Evolutionary conservation across 2,113 vertebrate species (phyloP).

Genomic region (Rynchops niger): DNA sequence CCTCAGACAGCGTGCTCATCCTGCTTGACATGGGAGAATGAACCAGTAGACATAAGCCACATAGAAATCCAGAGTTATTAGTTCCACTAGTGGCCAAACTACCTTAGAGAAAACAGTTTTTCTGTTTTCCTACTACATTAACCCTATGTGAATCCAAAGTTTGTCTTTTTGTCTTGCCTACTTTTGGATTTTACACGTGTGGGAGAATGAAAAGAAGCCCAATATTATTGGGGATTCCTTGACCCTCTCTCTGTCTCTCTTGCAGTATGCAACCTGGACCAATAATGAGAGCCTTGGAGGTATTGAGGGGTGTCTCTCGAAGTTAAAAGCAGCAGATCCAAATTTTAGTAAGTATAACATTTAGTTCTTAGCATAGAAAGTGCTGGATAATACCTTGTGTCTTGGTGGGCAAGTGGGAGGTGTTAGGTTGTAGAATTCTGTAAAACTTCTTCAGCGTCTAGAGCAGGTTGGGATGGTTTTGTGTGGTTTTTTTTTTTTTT

Average conservation of each 20-base stretch:
- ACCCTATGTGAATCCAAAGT: neutral
- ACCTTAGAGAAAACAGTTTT: neutral
- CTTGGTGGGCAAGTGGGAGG: neutral
- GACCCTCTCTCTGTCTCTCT: neutral
- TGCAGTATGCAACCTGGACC: conserved; percentile 87
- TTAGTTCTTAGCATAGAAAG: neutral
- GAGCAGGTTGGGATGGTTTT: neutral
- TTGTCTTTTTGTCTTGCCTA: neutral
- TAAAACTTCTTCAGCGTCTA: neutral
- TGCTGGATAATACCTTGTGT: neutral
- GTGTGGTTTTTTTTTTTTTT: neutral
- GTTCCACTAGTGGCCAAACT: neutral
- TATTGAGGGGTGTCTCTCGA: conserved; percentile 84
- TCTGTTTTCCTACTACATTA: neutral
- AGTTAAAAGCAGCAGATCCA: conserved; percentile 85
- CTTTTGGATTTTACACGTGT: neutral
- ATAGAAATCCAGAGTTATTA: neutral
- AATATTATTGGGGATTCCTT: neutral
- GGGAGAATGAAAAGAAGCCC: neutral
- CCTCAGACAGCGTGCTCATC: neutral
- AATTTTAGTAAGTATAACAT: conserved; percentile 81
- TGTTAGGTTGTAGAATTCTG: neutral
- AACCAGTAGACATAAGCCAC: neutral
- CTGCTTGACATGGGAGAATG: neutral
- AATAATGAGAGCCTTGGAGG: conserved; percentile 87